A percentile compares a stretch with the other conserved stretches of the same genome.
Conservation (phyloP, 2,888 invertebrate genomes). For the Nesidiocoris tenuis region DNA sequence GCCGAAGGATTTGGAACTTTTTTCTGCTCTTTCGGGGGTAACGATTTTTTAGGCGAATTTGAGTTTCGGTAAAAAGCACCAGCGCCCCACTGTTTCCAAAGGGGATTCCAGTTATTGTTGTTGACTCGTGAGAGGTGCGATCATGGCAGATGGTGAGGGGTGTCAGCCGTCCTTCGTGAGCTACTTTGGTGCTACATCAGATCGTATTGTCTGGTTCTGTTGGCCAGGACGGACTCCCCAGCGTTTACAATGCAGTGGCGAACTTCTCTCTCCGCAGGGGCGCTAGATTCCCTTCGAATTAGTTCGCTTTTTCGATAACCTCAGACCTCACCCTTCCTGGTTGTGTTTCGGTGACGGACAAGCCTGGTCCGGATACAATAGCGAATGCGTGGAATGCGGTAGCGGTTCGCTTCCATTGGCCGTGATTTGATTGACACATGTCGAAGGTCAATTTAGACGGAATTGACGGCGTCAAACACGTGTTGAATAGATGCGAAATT, state of each 20-base stretch:
- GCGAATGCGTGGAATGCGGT: neutral
- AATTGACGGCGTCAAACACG: too few species aligned
- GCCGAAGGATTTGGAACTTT: neutral
- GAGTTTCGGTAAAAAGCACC: neutral
- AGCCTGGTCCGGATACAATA: neutral
- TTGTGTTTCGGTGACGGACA: neutral
- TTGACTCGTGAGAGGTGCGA: neutral
- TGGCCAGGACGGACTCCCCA: neutral
- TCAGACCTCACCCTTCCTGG: neutral
- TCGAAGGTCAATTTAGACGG: too few species aligned
- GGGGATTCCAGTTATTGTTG: neutral
- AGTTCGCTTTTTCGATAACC: neutral
- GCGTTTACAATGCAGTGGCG: neutral
- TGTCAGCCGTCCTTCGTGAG: neutral
- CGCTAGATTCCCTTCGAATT: neutral
- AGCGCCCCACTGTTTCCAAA: neutral
- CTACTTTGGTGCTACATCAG: neutral
- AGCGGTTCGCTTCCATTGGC: neutral
- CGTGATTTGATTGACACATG: neutral
- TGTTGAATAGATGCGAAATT: too few species aligned
- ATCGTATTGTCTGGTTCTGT: neutral
- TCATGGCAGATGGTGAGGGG: neutral
- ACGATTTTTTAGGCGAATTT: neutral
- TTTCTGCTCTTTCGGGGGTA: neutral
- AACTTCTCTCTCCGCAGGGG: neutral